Evolutionary conservation across 2,113 vertebrate species (phyloP).

Genomic region (Bos javanicus): DNA sequence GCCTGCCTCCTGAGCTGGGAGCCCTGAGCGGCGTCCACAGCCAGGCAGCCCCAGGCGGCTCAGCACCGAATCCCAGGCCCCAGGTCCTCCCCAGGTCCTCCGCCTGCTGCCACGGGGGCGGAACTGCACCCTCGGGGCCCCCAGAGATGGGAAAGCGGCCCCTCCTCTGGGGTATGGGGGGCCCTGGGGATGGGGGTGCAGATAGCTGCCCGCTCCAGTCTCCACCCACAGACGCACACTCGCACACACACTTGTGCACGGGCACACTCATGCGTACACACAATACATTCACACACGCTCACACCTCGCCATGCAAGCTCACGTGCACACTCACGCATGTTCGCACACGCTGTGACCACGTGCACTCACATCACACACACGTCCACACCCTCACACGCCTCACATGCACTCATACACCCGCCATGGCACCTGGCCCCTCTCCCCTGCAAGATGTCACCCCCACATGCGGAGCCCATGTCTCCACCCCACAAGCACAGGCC

Average conservation of each 20-base stretch:
- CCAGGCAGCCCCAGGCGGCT: neutral
- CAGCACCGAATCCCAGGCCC: neutral
- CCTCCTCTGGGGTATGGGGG: neutral
- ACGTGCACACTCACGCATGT: neutral
- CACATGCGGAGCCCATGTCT: neutral
- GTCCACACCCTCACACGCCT: neutral
- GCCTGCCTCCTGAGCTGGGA: neutral
- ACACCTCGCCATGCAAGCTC: neutral
- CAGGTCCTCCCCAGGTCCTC: neutral
- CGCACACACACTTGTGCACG: fast-evolving
- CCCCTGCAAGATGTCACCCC: neutral
- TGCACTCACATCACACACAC: neutral
- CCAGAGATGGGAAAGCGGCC: neutral
- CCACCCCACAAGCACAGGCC: neutral
- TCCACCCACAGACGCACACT: fast-evolving
- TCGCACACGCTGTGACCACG: neutral
- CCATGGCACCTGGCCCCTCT: neutral
- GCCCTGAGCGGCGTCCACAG: neutral
- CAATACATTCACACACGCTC: too few species aligned
- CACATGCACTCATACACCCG: neutral
- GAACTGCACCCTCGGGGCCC: fast-evolving
- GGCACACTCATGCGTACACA: neutral
- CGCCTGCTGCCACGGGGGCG: fast-evolving
- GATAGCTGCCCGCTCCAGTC: neutral
- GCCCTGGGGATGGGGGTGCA: fast-evolving